Evolutionary conservation across 2,888 invertebrate genomes (phyloP), one percentile per base, ranked within the genome.

Genomic region (Sinopyrophorus schimmeli): DNA sequence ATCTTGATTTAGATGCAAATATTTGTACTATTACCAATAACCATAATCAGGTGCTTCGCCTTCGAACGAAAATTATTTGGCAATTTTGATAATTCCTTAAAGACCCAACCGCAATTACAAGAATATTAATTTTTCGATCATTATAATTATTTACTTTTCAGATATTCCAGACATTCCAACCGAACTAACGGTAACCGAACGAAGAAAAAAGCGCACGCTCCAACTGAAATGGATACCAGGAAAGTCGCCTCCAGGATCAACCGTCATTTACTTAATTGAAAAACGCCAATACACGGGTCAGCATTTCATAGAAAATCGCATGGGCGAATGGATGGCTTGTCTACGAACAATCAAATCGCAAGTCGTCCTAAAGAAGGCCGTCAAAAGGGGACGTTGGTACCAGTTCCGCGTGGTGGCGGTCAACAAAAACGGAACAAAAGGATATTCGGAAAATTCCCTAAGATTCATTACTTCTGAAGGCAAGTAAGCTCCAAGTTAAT

Each of bases 341-440:
- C 69, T 77, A 40, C 73, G 78, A 50, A 77, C 80, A 0, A 72
- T 64, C 53, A 81, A 80, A 58, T 75, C 78, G 1, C 77, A 76
- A 53, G 76, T 77, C 1, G 74, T 78, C 1, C 69, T 84, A 6
- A 78, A 77, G 12, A 77, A 78, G 42, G 68, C 80, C 17, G 68
- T 82, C 34, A 82, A 81, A 63, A 84, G 86, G 0, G 88, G 87
- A 2, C 80, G 83, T 34, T 88, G 87, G 87, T 89, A 88, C 70
- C 83, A 87, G 58, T 87, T 88, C 64, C 77, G 88, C n/a, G 83
- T 88, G 3, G 87, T 88, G 0, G 84, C 88, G 1, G 80, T 89
- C 2, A 87, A 84, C 64, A 79, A 79, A 1, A 78, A 82, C 37
- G 89, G 89, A 0, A 86, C 86, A 3, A 74, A 81, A 51, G 89